A percentile compares a stretch with the other conserved stretches of the same genome.
Conservation (phyloP, 64 coral and sea anemone species). For the Stichodactyla helianthus region DNA sequence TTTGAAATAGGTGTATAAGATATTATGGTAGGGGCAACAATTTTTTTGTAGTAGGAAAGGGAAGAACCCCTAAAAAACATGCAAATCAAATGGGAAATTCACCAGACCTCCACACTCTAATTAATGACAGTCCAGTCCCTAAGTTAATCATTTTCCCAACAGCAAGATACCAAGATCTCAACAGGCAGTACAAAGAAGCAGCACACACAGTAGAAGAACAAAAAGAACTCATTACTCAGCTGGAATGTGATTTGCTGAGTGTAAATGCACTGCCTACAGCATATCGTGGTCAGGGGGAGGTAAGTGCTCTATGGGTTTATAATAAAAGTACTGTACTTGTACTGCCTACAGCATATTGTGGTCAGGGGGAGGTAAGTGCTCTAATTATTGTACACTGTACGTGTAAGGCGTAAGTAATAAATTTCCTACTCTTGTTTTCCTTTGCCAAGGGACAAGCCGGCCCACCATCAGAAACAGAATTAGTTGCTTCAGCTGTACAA, state of each 20-base stretch:
- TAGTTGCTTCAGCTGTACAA: conserved; percentile 83
- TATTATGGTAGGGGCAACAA: too few relatives aligned
- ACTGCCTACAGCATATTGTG: conserved; percentile 68
- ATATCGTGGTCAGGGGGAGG: conserved; percentile 95
- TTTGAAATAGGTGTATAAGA: too few relatives aligned
- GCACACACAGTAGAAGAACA: conserved; percentile 76
- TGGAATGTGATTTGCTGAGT: conserved; percentile 87
- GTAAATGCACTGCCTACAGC: conserved; percentile 86
- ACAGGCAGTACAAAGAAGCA: conserved; percentile 80
- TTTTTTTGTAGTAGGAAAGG: too few relatives aligned
- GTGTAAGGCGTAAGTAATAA: too few relatives aligned
- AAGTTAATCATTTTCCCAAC: background rate
- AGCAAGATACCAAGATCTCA: conserved; percentile 63
- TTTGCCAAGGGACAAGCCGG: conserved; percentile 78
- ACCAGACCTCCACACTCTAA: too few relatives aligned
- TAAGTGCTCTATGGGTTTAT: background rate
- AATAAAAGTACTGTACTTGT: conserved; percentile 49
- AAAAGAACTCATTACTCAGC: conserved; percentile 86
- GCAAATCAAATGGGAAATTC: too few relatives aligned
- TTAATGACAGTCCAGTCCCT: too few relatives aligned
- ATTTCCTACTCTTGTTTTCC: background rate
- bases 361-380: conserved; percentile 85
- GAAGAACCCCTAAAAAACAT: too few relatives aligned
- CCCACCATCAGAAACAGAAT: conserved; percentile 81
- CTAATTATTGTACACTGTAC: too few relatives aligned